Evolutionary conservation across 2,888 invertebrate genomes (phyloP), one percentile per base, ranked within the genome.

Genomic region (Hipparchia semele): DNA sequence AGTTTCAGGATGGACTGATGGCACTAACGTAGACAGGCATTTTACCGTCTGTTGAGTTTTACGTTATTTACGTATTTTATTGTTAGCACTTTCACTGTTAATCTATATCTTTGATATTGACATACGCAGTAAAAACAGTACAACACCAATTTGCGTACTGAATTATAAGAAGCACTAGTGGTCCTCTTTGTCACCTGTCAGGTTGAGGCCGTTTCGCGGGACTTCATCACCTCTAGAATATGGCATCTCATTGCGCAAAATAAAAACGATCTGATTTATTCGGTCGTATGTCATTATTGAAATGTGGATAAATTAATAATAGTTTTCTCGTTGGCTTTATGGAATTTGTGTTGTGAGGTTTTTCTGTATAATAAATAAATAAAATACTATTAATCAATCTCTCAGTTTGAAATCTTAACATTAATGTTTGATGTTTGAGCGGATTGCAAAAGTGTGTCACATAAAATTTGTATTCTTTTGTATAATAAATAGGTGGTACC

Each of bases 241-340:
- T 6, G 58, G 23, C 58, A 58, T 58, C 58, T 58, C 58, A 7
- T 1, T 58, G 58, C 3, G 58, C 84, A 74, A 74, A 23, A 75
- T 76, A 78, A 77, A 80, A 79, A 75, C 73, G 60, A 65, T 68
- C 84, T 87, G 90, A 91, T 91, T 90, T 90, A 91, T 90, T 86
- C 83, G 80, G 78, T 81, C 86, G 89, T 88, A 88, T 86, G 88
- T 90, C 90, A 90, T 89, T 90, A 90, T 89, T 89, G 87, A 83
- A 82, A 81, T 81, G 77, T 84, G 85, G 82, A 85, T 85, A 83
- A 86, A 90, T 88, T 86, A 84, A 86, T 85, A 79, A 80, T 65
- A 65, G 65, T 65, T 78, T 74, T 79, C 72, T 80, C 79, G 81
- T 82, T 83, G 79, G 80, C 78, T 80, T 79, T 81, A 76, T 74